Conservation (phyloP, 2,888 invertebrate genomes). For the Metallyticus violacea region DNA sequence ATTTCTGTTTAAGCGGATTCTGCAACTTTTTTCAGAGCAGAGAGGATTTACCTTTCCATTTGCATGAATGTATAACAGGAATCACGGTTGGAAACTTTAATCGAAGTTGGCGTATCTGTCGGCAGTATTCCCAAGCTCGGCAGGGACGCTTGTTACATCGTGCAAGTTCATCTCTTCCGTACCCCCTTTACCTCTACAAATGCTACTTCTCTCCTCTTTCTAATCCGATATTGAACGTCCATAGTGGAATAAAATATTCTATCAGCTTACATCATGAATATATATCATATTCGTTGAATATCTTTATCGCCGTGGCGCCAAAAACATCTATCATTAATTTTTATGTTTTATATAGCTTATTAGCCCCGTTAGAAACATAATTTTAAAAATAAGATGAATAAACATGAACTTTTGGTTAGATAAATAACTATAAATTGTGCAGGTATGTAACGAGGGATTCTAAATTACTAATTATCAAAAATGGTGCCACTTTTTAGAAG, state of each 20-base stretch:
- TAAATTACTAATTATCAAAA: too few relatives aligned
- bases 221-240: slow-evolving; percentile 12
- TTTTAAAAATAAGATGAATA: neutral
- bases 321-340: neutral
- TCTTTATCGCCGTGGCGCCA: neutral
- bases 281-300: neutral
- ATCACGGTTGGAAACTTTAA: neutral
- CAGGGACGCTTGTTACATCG: neutral
- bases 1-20: neutral
- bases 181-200: neutral
- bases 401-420: too few relatives aligned
- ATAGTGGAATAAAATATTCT: slow-evolving; percentile 10
- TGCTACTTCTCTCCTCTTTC: neutral
- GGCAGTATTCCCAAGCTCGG: neutral
- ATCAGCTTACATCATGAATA: slow-evolving; percentile 7
- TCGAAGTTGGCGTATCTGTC: neutral
- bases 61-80: neutral
- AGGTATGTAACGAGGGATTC: too few relatives aligned
- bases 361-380: neutral
- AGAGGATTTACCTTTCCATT: neutral
- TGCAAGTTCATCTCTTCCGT: neutral
- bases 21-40: neutral
- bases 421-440: too few relatives aligned
- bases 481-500: too few relatives aligned
- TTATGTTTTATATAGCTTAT: neutral